These are phyloP conservation scores for Caracal caracal DNA, from an alignment of 2,113 vertebrate species.

Conservation along the genomic window DNA sequence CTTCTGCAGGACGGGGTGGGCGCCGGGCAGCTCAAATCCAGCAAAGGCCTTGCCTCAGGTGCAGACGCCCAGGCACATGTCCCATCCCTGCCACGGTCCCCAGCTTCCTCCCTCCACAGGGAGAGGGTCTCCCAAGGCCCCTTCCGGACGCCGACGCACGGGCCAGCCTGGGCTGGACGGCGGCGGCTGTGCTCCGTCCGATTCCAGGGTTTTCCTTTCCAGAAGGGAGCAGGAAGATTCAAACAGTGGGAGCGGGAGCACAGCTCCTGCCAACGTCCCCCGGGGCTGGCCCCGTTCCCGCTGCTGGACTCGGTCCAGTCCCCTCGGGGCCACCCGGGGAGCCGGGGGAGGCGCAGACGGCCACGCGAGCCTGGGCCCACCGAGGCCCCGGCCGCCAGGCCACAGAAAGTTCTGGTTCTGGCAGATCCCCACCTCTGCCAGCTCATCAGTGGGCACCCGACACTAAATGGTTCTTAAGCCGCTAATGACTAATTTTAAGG, in stretches of 20 bases:
- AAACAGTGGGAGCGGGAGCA: background rate
- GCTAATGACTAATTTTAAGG: slow-evolving; percentile 54
- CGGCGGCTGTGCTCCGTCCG: background rate
- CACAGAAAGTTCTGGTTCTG: background rate
- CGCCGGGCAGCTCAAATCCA: background rate
- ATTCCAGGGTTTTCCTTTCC: background rate
- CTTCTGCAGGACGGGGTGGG: background rate
- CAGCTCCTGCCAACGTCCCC: background rate
- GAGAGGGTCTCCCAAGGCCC: background rate
- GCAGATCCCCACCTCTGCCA: background rate
- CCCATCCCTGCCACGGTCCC: accelerated
- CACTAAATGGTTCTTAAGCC: slow-evolving; percentile 41
- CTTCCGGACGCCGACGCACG: accelerated
- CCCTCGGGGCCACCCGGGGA: background rate
- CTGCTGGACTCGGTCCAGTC: background rate
- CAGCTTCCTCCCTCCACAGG: background rate
- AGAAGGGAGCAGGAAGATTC: background rate
- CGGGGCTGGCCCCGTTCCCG: no score
- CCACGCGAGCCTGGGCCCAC: background rate
- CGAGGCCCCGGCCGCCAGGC: background rate
- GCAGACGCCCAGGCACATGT: accelerated
- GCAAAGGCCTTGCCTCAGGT: background rate
- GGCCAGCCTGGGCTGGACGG: accelerated
- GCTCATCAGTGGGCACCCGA: background rate
- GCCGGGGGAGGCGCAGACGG: background rate